Evolutionary conservation across 2,888 invertebrate species (phyloP), one percentile per base, ranked within the genome.

Genomic region (Hoplodrina blanda): DNA sequence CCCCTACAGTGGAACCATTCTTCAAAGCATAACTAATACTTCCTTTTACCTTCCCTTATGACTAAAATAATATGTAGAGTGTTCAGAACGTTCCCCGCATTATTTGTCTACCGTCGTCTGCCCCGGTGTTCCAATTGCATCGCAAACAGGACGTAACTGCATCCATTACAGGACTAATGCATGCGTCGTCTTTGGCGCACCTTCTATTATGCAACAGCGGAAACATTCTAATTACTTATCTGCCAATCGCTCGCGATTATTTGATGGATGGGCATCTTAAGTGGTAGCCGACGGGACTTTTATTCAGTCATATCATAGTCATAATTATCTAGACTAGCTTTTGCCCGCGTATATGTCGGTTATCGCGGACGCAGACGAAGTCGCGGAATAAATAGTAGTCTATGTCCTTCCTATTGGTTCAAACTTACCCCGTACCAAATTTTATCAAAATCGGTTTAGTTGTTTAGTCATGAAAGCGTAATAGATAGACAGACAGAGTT

Each of bases 121-220:
- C 66, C n/a, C 61, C 56, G 33, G 53, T 62, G 78, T 84, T 81
- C 85, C 85, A 88, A 91, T 89, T 90, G 89, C 89, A 89, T 89
- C 76, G 89, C 88, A 89, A 91, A 91, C 87, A 90, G 88, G 85
- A 87, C 82, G 76, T 63, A 53, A 50, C 68, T 76, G 68, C 57
- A 85, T 89, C 89, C 88, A 91, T 90, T 89, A 91, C 82, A 85
- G 83, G 78, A 86, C 85, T 90, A 90, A 89, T 89, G 91, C 89
- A 89, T 84, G 83, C 89, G 85, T 83, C 75, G 73, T 66, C 90
- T 90, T 85, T 81, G 90, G 86, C 90, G 82, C 91, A 89, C 90
- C 92, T 90, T 91, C 90, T 90, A 93, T 91, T 91, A 92, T 92
- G 91, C 90, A 90, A 74, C 72, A 83, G 77, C 88, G 90, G 90